Percentiles rank a stretch among this genome's conserved stretches.
These are phyloP conservation scores for Rhegmatorhina hoffmannsi DNA, from an alignment of 2,113 vertebrate species.

Conservation along the genomic window DNA sequence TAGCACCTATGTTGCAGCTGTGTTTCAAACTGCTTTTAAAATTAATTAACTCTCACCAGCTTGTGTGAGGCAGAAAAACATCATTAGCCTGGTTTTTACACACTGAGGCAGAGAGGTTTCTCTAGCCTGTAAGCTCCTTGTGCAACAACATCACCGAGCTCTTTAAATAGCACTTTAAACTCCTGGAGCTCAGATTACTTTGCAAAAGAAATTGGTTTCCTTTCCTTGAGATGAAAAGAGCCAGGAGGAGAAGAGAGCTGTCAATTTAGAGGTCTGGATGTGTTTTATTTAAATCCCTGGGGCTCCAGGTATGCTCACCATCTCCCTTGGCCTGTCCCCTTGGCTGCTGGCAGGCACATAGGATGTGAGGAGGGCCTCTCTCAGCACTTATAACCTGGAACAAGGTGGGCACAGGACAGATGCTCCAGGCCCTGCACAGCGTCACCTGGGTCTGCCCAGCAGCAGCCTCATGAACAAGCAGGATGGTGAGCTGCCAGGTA, in stretches of 20 bases:
- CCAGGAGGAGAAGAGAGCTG: not conserved
- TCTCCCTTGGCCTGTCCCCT: not conserved
- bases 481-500: not conserved
- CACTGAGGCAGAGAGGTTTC: not conserved
- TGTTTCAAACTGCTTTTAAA: slow-evolving; percentile 21
- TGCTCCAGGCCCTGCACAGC: not conserved
- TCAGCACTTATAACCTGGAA: not conserved
- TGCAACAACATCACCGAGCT: not conserved
- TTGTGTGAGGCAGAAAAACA: slow-evolving; percentile 14
- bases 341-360: not conserved
- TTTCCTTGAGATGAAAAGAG: slow-evolving; percentile 8
- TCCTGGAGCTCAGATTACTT: slow-evolving; percentile 19
- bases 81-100: slow-evolving; percentile 36
- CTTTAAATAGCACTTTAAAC: slow-evolving; percentile 21
- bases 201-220: slow-evolving; percentile 40
- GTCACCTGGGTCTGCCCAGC: not conserved
- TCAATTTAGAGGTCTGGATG: not conserved
- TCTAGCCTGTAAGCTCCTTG: not conserved
- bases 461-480: not conserved
- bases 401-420: not conserved
- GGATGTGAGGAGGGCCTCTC: not conserved
- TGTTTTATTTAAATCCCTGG: not conserved
- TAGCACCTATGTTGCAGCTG: not conserved
- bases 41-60: slow-evolving; percentile 28
- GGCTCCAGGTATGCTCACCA: not conserved